Conservation (phyloP, 2,113 vertebrate species). For the Colistium nudipinnis region DNA sequence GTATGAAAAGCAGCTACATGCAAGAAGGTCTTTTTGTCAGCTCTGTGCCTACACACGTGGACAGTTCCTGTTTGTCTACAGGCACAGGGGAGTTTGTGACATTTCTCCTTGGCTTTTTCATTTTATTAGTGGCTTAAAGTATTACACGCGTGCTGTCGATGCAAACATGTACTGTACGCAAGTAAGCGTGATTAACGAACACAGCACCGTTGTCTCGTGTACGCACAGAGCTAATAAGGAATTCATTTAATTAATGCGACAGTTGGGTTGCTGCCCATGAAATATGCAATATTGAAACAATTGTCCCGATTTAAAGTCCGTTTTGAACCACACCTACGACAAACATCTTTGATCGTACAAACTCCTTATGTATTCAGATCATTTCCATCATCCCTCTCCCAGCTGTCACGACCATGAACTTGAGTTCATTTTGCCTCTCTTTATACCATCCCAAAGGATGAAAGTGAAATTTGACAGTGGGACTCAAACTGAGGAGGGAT, state of each 20-base stretch:
- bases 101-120: background rate
- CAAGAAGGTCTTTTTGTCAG: slow-evolving; percentile 39
- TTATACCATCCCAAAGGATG: background rate
- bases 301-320: background rate
- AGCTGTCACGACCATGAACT: background rate
- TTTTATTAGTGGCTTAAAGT: background rate
- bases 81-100: background rate
- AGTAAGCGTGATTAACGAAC: too few relatives aligned
- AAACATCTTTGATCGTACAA: background rate
- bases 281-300: background rate
- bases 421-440: background rate
- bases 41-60: background rate
- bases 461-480: slow-evolving; percentile 17
- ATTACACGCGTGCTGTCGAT: background rate
- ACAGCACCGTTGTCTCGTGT: too few relatives aligned
- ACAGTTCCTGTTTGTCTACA: background rate
- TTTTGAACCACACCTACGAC: background rate
- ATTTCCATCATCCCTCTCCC: background rate
- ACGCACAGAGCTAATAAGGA: too few relatives aligned
- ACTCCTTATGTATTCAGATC: background rate
- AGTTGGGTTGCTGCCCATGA: too few relatives aligned
- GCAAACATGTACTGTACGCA: background rate
- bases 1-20: slow-evolving; percentile 38
- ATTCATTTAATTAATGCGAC: too few relatives aligned
- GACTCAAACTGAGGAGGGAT: slow-evolving; percentile 4